Conservation (phyloP, 2,797 vertebrate species). For the Coregonus ussuriensis region DNA sequence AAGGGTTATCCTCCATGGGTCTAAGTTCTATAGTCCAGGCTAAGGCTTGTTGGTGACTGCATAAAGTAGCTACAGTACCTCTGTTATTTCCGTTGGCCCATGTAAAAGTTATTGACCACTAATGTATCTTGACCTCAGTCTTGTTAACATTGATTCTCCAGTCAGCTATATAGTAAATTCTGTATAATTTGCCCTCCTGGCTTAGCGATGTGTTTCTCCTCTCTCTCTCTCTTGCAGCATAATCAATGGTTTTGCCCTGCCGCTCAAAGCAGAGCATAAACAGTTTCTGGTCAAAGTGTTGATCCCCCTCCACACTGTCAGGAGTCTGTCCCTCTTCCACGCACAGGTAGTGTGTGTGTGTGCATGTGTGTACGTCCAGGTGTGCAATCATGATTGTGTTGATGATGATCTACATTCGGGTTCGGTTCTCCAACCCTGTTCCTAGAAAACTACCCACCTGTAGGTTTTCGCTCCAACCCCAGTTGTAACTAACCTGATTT, state of each 20-base stretch:
- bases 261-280: slow-evolving; percentile 98
- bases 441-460: too few relatives aligned
- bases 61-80: slow-evolving; percentile 12
- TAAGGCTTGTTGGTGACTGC: not conserved
- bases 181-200: slow-evolving; percentile 21
- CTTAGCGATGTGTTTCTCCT: not conserved
- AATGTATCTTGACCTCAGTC: not conserved
- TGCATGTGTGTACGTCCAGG: not conserved
- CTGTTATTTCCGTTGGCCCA: not conserved
- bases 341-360: slow-evolving; percentile 85
- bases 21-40: not conserved
- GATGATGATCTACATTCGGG: not conserved
- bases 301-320: slow-evolving; percentile 97
- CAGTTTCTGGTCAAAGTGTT: slow-evolving; percentile 99
- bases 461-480: too few relatives aligned
- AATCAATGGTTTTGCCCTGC: slow-evolving; percentile 99
- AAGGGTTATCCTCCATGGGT: not conserved
- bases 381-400: not conserved
- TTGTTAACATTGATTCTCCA: slow-evolving; percentile 32
- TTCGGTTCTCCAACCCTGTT: too few relatives aligned
- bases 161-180: slow-evolving; percentile 15
- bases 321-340: slow-evolving; percentile 98
- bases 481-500: too few relatives aligned
- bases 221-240: slow-evolving; percentile 77
- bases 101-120: not conserved